These are phyloP conservation scores for Lasioglossum zephyrum DNA, from an alignment of 2,888 invertebrate species.

Conservation along the genomic window DNA sequence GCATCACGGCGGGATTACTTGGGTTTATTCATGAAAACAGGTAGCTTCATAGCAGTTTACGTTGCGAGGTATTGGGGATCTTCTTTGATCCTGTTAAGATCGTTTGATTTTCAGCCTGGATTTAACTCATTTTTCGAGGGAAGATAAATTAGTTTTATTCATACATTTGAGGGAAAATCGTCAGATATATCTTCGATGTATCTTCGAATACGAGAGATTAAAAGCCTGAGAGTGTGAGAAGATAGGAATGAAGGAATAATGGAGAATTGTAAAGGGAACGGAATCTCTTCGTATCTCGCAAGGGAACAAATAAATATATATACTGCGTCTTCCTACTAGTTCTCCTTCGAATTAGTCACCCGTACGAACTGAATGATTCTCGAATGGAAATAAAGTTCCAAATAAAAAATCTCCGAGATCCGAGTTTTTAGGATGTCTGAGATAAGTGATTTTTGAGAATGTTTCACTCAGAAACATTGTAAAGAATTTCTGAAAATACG, in stretches of 20 bases:
- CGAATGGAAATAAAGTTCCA: not conserved
- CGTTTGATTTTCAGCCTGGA: not conserved
- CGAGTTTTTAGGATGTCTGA: not conserved
- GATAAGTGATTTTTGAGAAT: not conserved
- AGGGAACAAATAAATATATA: no score
- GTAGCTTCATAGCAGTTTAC: not conserved
- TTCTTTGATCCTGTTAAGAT: not conserved
- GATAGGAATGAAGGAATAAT: no score
- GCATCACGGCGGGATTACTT: not conserved
- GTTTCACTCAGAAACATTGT: not conserved
- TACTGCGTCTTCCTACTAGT: not conserved
- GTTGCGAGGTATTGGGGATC: not conserved
- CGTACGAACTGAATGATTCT: not conserved
- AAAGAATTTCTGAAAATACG: not conserved
- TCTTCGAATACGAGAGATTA: no score
- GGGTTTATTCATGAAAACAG: not conserved
- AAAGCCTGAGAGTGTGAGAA: no score
- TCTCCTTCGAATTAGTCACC: not conserved
- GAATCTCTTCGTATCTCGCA: no score
- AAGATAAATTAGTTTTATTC: not conserved
- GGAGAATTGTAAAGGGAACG: no score
- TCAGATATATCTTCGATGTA: no score
- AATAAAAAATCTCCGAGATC: not conserved
- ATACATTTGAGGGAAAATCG: no score
- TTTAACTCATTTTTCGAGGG: not conserved